A percentile compares a stretch with the other conserved stretches of the same genome.
Conservation (phyloP, 2,888 invertebrate species). For the Drosophila mulleri region DNA sequence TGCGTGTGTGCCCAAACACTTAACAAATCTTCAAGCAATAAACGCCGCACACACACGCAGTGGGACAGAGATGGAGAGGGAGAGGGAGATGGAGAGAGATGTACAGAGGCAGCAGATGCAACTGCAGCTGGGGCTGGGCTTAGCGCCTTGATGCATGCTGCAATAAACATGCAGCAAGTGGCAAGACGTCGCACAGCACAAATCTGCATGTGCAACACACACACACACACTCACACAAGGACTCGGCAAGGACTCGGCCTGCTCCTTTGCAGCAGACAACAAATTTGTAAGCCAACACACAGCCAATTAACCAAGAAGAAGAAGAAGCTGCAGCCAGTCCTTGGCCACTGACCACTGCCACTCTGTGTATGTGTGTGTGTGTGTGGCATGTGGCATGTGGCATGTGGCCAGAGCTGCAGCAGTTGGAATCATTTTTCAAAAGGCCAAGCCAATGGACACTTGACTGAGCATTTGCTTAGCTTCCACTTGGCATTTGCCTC, state of each 20-base stretch:
- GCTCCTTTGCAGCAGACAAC: slow-evolving; percentile 50
- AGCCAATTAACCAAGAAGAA: slow-evolving; percentile 63
- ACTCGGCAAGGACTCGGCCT: slow-evolving; percentile 24
- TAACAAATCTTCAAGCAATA: slow-evolving; percentile 63
- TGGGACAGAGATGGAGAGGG: slow-evolving; percentile 1
- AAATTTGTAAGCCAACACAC: slow-evolving; percentile 64
- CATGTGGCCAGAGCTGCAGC: slow-evolving; percentile 20
- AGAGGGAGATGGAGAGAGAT: neutral
- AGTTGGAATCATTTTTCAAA: slow-evolving; percentile 67
- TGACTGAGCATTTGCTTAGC: slow-evolving; percentile 48
- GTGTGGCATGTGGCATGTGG: slow-evolving; percentile 1
- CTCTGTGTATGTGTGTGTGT: neutral
- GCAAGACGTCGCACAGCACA: slow-evolving; percentile 45
- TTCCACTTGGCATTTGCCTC: slow-evolving; percentile 8
- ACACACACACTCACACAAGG: slow-evolving; percentile 22
- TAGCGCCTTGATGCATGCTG: slow-evolving; percentile 32
- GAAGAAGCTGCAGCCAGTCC: slow-evolving; percentile 28
- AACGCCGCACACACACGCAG: slow-evolving; percentile 37
- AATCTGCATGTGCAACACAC: slow-evolving; percentile 26
- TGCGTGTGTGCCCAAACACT: slow-evolving; percentile 43
- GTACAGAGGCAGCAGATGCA: neutral
- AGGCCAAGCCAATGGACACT: slow-evolving; percentile 55
- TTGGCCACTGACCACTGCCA: slow-evolving; percentile 12
- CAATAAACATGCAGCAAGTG: slow-evolving; percentile 56
- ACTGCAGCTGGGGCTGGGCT: slow-evolving; percentile 16